Conservation (phyloP, 2,888 invertebrate species). For the Thymelicus acteon region DNA sequence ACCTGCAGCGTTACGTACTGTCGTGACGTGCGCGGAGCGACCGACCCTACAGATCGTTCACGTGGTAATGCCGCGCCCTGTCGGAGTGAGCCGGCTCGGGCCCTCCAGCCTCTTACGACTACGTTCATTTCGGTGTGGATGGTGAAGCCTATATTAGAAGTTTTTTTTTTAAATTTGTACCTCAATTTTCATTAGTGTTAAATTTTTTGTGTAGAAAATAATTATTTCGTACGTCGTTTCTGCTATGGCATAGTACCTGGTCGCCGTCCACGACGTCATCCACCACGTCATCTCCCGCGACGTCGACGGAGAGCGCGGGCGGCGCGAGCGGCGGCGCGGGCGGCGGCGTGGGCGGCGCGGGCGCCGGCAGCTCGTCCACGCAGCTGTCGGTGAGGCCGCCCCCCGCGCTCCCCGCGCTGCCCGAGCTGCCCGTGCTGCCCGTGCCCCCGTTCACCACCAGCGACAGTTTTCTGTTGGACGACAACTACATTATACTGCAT, state of each 20-base stretch:
- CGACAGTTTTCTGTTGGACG: slow-evolving; percentile 65
- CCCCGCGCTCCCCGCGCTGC: slow-evolving; percentile 44
- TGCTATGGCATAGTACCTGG: neutral
- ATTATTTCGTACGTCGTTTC: too few relatives aligned
- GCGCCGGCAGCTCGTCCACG: slow-evolving; percentile 62
- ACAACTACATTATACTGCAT: neutral
- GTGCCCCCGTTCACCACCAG: slow-evolving; percentile 51
- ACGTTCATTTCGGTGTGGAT: too few relatives aligned
- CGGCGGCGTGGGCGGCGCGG: slow-evolving; percentile 42
- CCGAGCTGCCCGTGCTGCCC: slow-evolving; percentile 37
- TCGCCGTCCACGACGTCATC: neutral
- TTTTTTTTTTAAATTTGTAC: too few relatives aligned
- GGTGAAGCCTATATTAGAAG: too few relatives aligned
- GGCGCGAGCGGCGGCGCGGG: slow-evolving; percentile 37
- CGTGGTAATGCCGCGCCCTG: too few relatives aligned
- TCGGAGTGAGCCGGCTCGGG: too few relatives aligned
- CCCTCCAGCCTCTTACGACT: too few relatives aligned
- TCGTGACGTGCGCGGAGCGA: neutral
- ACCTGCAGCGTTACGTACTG: slow-evolving; percentile 53
- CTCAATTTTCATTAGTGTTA: too few relatives aligned
- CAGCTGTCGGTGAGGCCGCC: slow-evolving; percentile 72
- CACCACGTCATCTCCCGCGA: slow-evolving; percentile 35
- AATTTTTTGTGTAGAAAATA: too few relatives aligned
- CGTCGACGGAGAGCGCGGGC: slow-evolving; percentile 39
- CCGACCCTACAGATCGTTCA: too few relatives aligned